Evolutionary conservation across 2,797 vertebrate genomes (phyloP).

Genomic region (Eulemur coronatus): DNA sequence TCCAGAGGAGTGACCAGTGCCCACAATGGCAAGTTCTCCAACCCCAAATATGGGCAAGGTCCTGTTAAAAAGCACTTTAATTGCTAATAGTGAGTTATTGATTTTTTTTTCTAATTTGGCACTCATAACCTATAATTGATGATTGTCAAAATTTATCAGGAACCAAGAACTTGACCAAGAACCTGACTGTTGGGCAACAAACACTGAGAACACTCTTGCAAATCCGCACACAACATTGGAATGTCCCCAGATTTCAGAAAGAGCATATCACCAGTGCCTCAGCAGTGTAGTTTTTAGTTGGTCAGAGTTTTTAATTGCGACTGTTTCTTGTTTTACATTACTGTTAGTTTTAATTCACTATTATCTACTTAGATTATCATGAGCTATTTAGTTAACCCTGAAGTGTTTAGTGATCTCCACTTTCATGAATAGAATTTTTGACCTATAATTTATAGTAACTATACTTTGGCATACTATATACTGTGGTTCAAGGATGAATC

Average conservation of each 20-base stretch:
- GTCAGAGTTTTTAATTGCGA: neutral
- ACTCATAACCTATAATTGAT: neutral
- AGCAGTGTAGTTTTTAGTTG: neutral
- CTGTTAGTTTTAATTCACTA: neutral
- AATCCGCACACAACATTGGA: neutral
- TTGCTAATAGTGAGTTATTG: neutral
- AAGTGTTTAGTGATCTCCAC: neutral
- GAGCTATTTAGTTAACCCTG: neutral
- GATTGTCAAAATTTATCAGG: neutral
- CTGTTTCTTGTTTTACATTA: neutral
- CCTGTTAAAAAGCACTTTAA: neutral
- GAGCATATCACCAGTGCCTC: neutral
- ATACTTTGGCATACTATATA: neutral
- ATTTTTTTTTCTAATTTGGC: neutral
- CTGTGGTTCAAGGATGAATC: neutral
- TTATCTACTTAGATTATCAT: neutral
- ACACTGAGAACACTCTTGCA: neutral
- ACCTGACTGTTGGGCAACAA: no score
- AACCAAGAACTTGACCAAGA: neutral
- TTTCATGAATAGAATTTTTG: neutral
- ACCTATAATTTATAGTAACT: neutral
- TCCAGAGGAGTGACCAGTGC: neutral
- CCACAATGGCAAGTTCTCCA: neutral
- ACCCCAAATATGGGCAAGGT: rapidly evolving
- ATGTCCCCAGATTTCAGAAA: neutral